phyloP scores from a whole-genome alignment of 2,888 invertebrate genomes.

The Pseudolycoriella hygida region DNA sequence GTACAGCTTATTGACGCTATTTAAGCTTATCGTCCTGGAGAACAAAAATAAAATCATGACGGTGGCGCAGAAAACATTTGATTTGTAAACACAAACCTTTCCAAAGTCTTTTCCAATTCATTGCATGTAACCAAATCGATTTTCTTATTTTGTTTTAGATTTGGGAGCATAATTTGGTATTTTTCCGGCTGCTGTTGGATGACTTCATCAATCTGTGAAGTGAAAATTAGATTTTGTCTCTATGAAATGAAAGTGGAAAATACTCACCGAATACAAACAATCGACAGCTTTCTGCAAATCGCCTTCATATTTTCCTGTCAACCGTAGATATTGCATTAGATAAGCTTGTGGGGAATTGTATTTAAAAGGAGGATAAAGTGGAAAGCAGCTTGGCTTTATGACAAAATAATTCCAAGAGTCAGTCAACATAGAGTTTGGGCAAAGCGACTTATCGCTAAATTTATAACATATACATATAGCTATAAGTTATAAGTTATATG shows the following conservation, averaged over 20 bases:
- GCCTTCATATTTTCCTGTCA: constrained; percentile 30
- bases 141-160: constrained; percentile 33
- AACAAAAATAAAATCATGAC: too few species aligned
- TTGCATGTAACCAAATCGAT: constrained; percentile 30
- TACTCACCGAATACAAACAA: constrained; percentile 29
- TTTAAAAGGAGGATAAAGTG: too few species aligned
- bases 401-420: too few species aligned
- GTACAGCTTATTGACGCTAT: constrained; percentile 48
- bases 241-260: constrained; percentile 7
- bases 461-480: too few species aligned
- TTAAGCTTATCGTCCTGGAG: constrained; percentile 36
- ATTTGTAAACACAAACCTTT: constrained; percentile 24
- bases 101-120: constrained; percentile 32
- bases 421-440: too few species aligned
- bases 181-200: constrained; percentile 15
- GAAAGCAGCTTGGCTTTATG: too few species aligned
- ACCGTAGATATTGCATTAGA: too few species aligned
- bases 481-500: too few species aligned
- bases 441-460: too few species aligned
- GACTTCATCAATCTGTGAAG: constrained; percentile 12
- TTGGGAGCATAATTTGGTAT: constrained; percentile 31
- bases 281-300: constrained; percentile 33
- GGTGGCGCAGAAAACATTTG: too few species aligned
- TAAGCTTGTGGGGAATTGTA: too few species aligned
- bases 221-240: background rate